These are phyloP conservation scores for Amblyjoppa proteus DNA, from an alignment of 2,888 invertebrate genomes.

Conservation along the genomic window DNA sequence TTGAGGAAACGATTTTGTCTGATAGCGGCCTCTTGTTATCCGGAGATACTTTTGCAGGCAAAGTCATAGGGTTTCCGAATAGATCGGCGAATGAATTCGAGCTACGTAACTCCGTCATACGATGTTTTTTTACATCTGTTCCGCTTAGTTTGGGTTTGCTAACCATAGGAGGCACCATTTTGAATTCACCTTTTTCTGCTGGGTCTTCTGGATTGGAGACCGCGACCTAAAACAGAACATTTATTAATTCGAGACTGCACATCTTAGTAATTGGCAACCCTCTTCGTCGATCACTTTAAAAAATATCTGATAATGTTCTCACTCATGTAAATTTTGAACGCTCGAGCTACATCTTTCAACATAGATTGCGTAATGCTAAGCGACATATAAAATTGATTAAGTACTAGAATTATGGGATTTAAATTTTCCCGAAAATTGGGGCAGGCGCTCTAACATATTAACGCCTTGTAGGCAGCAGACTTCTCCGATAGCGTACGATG, in stretches of 20 bases:
- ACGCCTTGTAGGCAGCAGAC: background rate
- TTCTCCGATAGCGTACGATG: too few relatives aligned
- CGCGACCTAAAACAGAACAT: constrained; percentile 77
- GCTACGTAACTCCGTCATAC: constrained; percentile 84
- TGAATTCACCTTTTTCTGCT: constrained; percentile 87
- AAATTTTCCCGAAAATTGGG: background rate
- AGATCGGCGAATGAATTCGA: constrained; percentile 91
- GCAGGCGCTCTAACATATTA: background rate
- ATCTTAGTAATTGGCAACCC: background rate
- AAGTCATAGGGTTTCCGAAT: constrained; percentile 92
- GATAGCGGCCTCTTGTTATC: constrained; percentile 87
- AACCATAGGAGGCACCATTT: constrained; percentile 87
- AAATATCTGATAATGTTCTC: background rate
- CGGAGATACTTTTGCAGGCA: constrained; percentile 90
- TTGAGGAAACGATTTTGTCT: constrained; percentile 81
- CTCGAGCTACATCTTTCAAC: background rate
- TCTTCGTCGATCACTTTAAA: background rate
- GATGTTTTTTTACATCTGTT: constrained; percentile 83
- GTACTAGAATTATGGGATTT: background rate
- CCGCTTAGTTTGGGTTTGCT: constrained; percentile 91
- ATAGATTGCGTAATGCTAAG: background rate
- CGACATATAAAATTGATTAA: background rate
- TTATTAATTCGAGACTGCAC: background rate
- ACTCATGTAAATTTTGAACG: background rate
- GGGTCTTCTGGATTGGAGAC: constrained; percentile 86